Percentiles rank a stretch among this genome's conserved stretches.
Evolutionary conservation across 2,888 invertebrate genomes (phyloP).

Genomic region (Dioctria rufipes): DNA sequence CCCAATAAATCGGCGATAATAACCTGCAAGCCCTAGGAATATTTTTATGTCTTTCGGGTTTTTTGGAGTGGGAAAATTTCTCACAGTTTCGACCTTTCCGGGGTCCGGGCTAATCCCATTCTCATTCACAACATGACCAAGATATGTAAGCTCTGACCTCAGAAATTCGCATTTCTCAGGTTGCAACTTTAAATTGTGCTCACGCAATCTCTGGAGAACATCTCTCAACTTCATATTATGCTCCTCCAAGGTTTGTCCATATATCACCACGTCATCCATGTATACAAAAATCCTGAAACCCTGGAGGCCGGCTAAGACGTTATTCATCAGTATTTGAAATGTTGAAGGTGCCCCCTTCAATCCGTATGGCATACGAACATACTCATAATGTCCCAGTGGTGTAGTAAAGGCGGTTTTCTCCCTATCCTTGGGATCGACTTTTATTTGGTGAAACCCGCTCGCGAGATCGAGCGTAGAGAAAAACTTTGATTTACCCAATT

Average conservation of each 20-base stretch:
- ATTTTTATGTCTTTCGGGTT: constrained; percentile 60
- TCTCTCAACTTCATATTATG: constrained; percentile 60
- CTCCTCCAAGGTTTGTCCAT: constrained; percentile 61
- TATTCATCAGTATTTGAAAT: constrained; percentile 68
- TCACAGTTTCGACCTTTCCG: constrained; percentile 30
- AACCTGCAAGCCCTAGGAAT: constrained; percentile 60
- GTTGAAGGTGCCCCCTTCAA: constrained; percentile 69
- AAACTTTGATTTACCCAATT: no score
- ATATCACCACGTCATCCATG: constrained; percentile 66
- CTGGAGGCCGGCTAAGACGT: constrained; percentile 65
- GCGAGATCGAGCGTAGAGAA: no score
- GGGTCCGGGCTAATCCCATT: constrained; percentile 60
- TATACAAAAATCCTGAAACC: constrained; percentile 56
- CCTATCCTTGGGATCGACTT: constrained; percentile 62
- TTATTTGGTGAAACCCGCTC: no score
- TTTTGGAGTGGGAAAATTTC: constrained; percentile 55
- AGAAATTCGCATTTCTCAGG: constrained; percentile 61
- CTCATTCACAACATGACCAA: constrained; percentile 63
- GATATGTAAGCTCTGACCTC: constrained; percentile 54
- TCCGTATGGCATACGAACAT: constrained; percentile 66
- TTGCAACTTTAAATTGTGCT: constrained; percentile 61
- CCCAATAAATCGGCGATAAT: constrained; percentile 56
- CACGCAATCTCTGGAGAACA: constrained; percentile 60
- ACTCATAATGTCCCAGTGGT: constrained; percentile 66
- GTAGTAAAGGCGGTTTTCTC: constrained; percentile 67